Percentiles rank a stretch among this genome's conserved stretches.
Evolutionary conservation across 1,140 invertebrate species (phyloP).

Genomic region (Formica exsecta): DNA sequence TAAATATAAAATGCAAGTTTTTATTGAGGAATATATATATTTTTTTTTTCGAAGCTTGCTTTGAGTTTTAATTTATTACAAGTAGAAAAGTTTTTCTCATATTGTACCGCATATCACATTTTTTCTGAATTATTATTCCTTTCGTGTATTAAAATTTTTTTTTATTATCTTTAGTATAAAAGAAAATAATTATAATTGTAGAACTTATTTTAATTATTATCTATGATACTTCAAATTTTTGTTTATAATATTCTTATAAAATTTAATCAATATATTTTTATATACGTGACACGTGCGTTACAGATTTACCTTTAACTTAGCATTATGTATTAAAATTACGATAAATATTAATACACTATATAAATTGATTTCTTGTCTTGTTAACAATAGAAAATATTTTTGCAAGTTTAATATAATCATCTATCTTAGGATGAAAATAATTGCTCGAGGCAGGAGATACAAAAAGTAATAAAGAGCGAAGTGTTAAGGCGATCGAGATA

Average conservation of each 20-base stretch:
- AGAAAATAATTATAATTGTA: neutral
- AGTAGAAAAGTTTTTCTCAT: neutral
- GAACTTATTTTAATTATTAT: constrained; percentile 8
- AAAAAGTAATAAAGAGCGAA: constrained; percentile 31
- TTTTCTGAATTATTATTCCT: neutral
- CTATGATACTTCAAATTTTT: neutral
- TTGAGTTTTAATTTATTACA: neutral
- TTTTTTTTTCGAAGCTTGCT: no score
- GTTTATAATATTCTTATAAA: neutral
- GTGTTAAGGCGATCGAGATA: constrained; percentile 53
- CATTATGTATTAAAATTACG: neutral
- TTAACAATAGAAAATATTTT: neutral
- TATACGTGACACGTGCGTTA: neutral
- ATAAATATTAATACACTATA: constrained; percentile 4
- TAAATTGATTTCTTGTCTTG: constrained; percentile 14
- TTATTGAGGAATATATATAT: neutral
- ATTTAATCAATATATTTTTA: constrained; percentile 14
- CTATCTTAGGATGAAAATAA: neutral
- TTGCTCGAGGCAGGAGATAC: constrained; percentile 4
- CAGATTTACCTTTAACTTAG: neutral
- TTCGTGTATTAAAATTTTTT: constrained; percentile 11
- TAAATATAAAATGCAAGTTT: neutral
- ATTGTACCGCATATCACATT: neutral
- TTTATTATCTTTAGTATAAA: neutral
- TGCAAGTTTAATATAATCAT: neutral